Evolutionary conservation across 2,797 vertebrate species (phyloP), one percentile per base, ranked within the genome.

Genomic region (Falco peregrinus): DNA sequence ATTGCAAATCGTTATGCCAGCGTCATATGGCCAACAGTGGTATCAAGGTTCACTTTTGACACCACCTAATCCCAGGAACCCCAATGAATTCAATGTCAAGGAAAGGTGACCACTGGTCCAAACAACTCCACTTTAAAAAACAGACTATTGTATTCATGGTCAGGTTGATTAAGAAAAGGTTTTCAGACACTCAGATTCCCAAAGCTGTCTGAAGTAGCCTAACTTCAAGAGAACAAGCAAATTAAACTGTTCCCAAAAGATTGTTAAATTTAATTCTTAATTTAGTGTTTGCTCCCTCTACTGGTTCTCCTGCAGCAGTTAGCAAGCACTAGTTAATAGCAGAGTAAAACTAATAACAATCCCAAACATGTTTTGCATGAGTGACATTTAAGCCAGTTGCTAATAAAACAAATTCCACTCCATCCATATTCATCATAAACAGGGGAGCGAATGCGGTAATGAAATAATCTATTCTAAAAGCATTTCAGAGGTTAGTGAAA

Each of bases 221-320:
- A 81, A 41, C 64, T 85, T 50, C 10, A 89, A 87, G 41, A 37
- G 5, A 87, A 85, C 5, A 88, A 81, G 43, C 63, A 86, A 86
- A 71, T 73, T 8, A 73, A 78, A 80, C 47, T 56, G 22, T 54
- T 83, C 61, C 20, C 65, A 84, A 84, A 93, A 89, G 45, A 87
- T 54, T 11, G 61, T 56, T 51, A 70, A 9, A 93, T 93, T 67
- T 60, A 60, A 80, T 57, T 70, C 43, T 68, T 79, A 63, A 93
- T 75, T 80, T 95, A 14, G 16, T 65, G 17, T 93, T 96, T 97
- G 87, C 95, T 97, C 94, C 96, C 93, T 96, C 96, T 95, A 68
- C 93, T 88, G 96, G 94, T 37, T 93, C 59, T 91, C 70, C 61
- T 73, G 73, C 73, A 65, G 74, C 33, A 85, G 64, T 75, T 33